These are phyloP conservation scores for Danaus plexippus DNA, from an alignment of 1,140 invertebrate species.

Conservation along the genomic window DNA sequence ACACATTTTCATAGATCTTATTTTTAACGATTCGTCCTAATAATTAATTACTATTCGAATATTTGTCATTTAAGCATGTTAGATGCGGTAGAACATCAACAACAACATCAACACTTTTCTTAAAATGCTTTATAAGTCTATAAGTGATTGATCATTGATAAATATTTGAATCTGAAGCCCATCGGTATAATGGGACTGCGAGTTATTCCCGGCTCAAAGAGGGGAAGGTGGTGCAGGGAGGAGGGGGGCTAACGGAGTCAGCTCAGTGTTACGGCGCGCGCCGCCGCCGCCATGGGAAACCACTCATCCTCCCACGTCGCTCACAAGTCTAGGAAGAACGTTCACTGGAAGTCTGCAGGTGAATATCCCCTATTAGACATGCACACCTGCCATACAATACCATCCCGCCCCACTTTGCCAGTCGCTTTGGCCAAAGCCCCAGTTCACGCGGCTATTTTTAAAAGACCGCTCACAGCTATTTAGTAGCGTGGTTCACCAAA, in stretches of 20 bases:
- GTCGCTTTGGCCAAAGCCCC: conserved; percentile 29
- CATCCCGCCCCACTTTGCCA: conserved; percentile 14
- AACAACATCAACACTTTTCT: too few species aligned
- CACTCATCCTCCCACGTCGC: conserved; percentile 57
- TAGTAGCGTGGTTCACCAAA: conserved; percentile 64
- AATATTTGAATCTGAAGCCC: conserved; percentile 1
- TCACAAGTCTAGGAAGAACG: conserved; percentile 76
- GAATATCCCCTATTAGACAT: conserved; percentile 33
- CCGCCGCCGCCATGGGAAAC: conserved; percentile 70
- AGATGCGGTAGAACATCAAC: too few species aligned
- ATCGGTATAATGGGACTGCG: conserved; percentile 21
- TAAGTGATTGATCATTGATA: conserved; percentile 7
- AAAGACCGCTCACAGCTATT: conserved; percentile 58
- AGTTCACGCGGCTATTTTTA: conserved; percentile 57
- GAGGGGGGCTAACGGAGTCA: conserved; percentile 29
- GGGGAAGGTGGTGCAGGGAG: conserved; percentile 28
- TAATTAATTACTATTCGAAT: too few species aligned
- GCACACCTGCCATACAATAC: conserved; percentile 6
- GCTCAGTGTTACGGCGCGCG: conserved; percentile 60
- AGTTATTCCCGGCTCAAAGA: conserved; percentile 56
- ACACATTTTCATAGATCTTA: too few species aligned
- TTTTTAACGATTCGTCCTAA: too few species aligned
- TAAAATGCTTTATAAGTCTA: not conserved
- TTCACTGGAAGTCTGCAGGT: conserved; percentile 82
- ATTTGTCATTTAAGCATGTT: too few species aligned